Evolutionary conservation across 2,888 invertebrate genomes (phyloP).

Genomic region (Petrophora chlorosata): DNA sequence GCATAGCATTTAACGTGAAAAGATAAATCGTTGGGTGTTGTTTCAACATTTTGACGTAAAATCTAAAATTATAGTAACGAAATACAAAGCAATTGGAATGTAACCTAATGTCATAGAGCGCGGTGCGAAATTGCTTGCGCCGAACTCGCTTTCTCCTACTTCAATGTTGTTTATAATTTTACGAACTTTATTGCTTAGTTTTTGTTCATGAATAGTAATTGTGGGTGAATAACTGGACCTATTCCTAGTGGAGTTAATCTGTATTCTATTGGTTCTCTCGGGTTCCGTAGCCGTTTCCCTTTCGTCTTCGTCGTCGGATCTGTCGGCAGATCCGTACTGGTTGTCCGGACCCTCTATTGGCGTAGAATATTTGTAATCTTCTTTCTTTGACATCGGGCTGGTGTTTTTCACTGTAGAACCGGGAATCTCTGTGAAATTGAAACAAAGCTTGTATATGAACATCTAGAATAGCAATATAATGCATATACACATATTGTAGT

Average conservation of each 20-base stretch:
- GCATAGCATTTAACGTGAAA: not conserved
- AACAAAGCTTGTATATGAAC: too few species aligned
- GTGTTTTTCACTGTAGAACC: slow-evolving; percentile 85
- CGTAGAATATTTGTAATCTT: slow-evolving; percentile 79
- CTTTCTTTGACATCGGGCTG: slow-evolving; percentile 80
- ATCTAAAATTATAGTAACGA: slow-evolving; percentile 38
- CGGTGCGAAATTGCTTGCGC: slow-evolving; percentile 38
- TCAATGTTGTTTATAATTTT: slow-evolving; percentile 70
- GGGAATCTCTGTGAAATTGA: slow-evolving; percentile 86
- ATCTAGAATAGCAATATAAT: too few species aligned
- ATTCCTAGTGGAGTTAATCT: slow-evolving; percentile 53
- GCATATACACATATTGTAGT: too few species aligned
- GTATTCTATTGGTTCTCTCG: slow-evolving; percentile 30
- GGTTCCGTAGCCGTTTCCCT: slow-evolving; percentile 46
- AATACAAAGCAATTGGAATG: slow-evolving; percentile 30
- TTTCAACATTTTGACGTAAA: slow-evolving; percentile 38
- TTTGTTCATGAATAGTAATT: slow-evolving; percentile 56
- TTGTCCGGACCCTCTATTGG: slow-evolving; percentile 84
- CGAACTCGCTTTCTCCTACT: slow-evolving; percentile 45
- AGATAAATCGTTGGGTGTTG: not conserved
- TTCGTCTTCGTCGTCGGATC: slow-evolving; percentile 86
- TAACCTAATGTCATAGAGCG: slow-evolving; percentile 23
- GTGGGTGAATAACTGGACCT: slow-evolving; percentile 51
- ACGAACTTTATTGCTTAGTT: slow-evolving; percentile 70
- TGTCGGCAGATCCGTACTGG: slow-evolving; percentile 88